phyloP scores from a whole-genome alignment of 1,140 invertebrate genomes.

The Riptortus pedestris region DNA sequence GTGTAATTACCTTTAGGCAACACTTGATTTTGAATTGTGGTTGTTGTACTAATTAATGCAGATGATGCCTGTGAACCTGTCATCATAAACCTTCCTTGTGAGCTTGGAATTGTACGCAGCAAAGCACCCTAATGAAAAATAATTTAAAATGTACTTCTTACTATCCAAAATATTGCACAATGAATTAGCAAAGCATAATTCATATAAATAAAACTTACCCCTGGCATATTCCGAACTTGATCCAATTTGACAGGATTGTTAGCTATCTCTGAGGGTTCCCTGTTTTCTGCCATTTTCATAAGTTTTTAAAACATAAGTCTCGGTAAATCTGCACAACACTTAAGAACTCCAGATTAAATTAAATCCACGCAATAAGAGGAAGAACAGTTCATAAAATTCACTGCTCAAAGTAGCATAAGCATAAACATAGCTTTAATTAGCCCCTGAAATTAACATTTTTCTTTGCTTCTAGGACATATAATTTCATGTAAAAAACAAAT shows the following conservation, averaged over 20 bases:
- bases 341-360: no score
- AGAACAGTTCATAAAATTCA: no score
- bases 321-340: not conserved
- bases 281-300: constrained; percentile 8
- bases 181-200: no score
- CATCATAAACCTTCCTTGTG: constrained; percentile 17
- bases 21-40: constrained; percentile 24
- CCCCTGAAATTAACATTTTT: no score
- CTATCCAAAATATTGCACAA: no score
- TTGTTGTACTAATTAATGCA: constrained; percentile 21
- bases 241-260: constrained; percentile 20
- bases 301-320: not conserved
- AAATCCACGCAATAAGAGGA: no score
- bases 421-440: no score
- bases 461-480: no score
- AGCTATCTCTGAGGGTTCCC: not conserved
- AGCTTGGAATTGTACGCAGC: constrained; percentile 18
- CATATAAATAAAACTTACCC: constrained; percentile 10
- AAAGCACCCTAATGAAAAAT: constrained; percentile 23
- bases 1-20: constrained; percentile 27
- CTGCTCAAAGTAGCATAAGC: no score
- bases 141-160: no score
- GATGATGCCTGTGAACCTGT: constrained; percentile 14
- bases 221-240: constrained; percentile 20
- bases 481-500: no score